Base-by-base conservation (phyloP, 1,140 invertebrate species). In the Pogonomyrmex barbatus region DNA sequence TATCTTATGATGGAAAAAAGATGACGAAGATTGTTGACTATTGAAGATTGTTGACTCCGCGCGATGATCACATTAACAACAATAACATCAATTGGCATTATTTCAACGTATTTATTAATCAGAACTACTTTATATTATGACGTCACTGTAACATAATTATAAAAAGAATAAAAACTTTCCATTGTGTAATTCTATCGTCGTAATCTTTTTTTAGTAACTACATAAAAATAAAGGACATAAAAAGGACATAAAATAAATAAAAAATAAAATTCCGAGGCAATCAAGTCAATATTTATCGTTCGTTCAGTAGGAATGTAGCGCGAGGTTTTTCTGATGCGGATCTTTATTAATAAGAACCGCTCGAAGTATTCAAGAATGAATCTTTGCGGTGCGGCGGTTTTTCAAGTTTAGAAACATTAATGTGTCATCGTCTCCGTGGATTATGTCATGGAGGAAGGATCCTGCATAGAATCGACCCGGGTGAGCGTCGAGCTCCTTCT, bases 381-480 rank as follows among this genome's bases (percentile, higher is more conserved):
- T 50, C 24, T 56, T 36, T 14, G n/a, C 2, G 2, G 5, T 39
- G 54, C 58, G 2, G 47, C 3, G 65, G 14, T 71, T 73, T 82
- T 17, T 58, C 30, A 52, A 30, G n/a, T 33, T 68, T 10, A 58
- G 60, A 79, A 73, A 83, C 30, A 24, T 83, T 75, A 83, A 73
- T 60, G 33, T 75, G 68, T 9, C 42, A 62, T 30, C 39, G 52
- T 86, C 56, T 86, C 68, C 45, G 65, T 68, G 86, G 90, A 93
- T 93, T 93, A 93, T 93, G 92, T 93, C 91, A 93, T 82, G 89
- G 52, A 86, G 88, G 79, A 85, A 78, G 79, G 65, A 78, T 70
- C 52, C 70, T 81, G 82, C 78, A n/a, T 54, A 90, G 89, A 93
- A 91, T 92, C 91, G 84, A 86, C 73, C 89, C 60, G 68, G 68